Conservation (phyloP, 2,113 vertebrate genomes). For the Thymallus thymallus region DNA sequence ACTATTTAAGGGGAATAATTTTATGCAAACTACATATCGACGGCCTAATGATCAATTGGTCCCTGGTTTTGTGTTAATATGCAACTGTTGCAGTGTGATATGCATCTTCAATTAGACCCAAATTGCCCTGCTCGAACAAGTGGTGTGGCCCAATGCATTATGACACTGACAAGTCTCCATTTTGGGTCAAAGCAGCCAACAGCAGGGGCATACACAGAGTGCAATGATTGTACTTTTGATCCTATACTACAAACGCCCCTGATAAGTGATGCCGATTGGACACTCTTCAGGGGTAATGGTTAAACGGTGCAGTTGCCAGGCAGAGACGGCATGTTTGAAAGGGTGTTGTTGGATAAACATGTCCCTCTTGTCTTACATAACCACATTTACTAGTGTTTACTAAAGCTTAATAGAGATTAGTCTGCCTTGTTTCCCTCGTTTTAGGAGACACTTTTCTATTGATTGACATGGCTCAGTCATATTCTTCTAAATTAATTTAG, state of each 20-base stretch:
- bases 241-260: neutral
- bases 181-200: neutral
- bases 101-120: slow-evolving; percentile 87
- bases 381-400: slow-evolving; percentile 18
- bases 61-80: slow-evolving; percentile 90
- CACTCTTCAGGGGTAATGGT: neutral
- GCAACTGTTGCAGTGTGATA: slow-evolving; percentile 86
- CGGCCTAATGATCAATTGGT: slow-evolving; percentile 94
- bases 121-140: slow-evolving; percentile 79
- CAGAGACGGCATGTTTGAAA: neutral
- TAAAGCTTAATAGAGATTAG: neutral
- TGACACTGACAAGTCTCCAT: neutral
- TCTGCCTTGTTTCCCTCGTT: slow-evolving; percentile 23
- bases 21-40: slow-evolving; percentile 99
- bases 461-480: neutral
- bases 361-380: slow-evolving; percentile 10
- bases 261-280: neutral
- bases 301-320: neutral
- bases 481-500: neutral
- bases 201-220: neutral
- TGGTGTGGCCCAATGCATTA: slow-evolving; percentile 69
- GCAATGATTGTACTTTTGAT: neutral
- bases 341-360: neutral
- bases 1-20: slow-evolving; percentile 93
- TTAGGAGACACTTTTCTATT: slow-evolving; percentile 17